Evolutionary conservation across 2,797 vertebrate species (phyloP).

Genomic region (Cichlasoma orientale): DNA sequence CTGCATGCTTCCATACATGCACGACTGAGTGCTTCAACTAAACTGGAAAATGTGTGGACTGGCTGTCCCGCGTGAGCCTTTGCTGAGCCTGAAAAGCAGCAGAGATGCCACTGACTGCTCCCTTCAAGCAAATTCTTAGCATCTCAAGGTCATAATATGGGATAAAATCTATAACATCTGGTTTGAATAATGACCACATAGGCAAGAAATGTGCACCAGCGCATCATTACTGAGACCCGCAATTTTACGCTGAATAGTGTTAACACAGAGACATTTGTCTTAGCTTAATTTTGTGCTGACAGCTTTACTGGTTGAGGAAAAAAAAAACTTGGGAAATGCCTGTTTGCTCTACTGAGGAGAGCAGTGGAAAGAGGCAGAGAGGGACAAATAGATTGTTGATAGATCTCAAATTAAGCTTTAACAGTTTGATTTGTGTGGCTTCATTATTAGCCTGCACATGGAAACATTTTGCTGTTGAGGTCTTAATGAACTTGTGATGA

Average conservation of each 20-base stretch:
- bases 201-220: constrained; percentile 72
- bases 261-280: constrained; percentile 66
- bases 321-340: constrained; percentile 22
- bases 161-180: constrained; percentile 80
- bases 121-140: constrained; percentile 70
- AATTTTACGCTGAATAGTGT: constrained; percentile 64
- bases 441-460: constrained; percentile 34
- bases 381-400: constrained; percentile 65
- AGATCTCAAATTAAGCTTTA: constrained; percentile 50
- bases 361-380: constrained; percentile 19
- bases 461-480: constrained; percentile 33
- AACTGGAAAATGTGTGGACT: constrained; percentile 39
- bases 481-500: constrained; percentile 69
- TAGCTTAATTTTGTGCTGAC: constrained; percentile 67
- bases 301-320: constrained; percentile 46
- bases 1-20: not conserved
- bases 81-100: constrained; percentile 55
- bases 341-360: constrained; percentile 41
- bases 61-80: constrained; percentile 12
- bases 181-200: constrained; percentile 80
- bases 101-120: constrained; percentile 73
- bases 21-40: constrained; percentile 21
- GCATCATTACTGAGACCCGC: constrained; percentile 64
- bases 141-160: constrained; percentile 78
- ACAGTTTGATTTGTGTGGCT: constrained; percentile 37